These are phyloP conservation scores for Chalcis sispes DNA, from an alignment of 2,888 invertebrate genomes.

Conservation along the genomic window DNA sequence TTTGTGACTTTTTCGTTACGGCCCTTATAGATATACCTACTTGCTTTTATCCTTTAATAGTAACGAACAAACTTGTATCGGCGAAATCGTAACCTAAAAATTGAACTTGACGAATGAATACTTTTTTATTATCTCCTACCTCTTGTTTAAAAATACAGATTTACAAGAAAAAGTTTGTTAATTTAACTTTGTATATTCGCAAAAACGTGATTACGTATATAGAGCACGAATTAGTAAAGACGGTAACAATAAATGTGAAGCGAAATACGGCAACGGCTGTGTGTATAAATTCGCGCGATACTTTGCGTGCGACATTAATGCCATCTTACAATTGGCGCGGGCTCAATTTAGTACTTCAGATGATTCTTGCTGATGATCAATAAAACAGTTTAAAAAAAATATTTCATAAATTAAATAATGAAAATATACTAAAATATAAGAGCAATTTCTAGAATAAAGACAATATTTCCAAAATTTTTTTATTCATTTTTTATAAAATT, in stretches of 20 bases:
- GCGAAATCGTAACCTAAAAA: constrained; percentile 38
- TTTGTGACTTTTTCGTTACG: neutral
- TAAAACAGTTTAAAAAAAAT: too few species aligned
- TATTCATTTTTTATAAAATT: too few species aligned
- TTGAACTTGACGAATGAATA: too few species aligned
- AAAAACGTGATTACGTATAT: constrained; percentile 6
- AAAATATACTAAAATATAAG: neutral
- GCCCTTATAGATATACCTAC: neutral
- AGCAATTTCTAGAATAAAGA: neutral
- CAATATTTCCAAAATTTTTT: neutral
- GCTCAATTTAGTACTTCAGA: too few species aligned
- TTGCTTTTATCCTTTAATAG: constrained; percentile 41
- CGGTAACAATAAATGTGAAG: too few species aligned
- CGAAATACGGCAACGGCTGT: neutral
- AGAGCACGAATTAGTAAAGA: constrained; percentile 1
- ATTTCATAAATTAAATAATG: too few species aligned
- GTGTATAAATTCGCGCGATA: constrained; percentile 15
- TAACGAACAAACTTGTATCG: constrained; percentile 9
- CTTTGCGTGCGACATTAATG: neutral
- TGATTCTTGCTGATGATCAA: too few species aligned
- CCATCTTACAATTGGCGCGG: constrained; percentile 25
- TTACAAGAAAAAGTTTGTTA: too few species aligned
- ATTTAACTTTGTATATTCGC: neutral
- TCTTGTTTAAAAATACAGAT: too few species aligned
- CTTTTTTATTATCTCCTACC: too few species aligned